Evolutionary conservation across 2,888 invertebrate genomes (phyloP).

Genomic region (Torymus aiolomorphi): DNA sequence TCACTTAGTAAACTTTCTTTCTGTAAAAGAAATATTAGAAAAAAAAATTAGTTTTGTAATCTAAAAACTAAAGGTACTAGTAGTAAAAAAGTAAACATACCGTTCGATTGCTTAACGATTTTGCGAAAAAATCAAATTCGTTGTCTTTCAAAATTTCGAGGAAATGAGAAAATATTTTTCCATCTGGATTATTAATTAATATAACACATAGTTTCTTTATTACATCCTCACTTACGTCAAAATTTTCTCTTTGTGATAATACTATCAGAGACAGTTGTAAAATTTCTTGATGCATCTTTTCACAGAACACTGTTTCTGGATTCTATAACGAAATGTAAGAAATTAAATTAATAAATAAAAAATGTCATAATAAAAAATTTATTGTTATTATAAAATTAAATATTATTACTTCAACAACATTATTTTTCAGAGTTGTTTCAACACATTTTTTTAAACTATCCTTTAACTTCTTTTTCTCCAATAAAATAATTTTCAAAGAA

Average conservation of each 20-base stretch:
- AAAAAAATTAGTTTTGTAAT: conserved; percentile 7
- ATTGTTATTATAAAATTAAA: neutral
- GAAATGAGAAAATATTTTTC: conserved; percentile 61
- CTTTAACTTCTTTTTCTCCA: conserved; percentile 59
- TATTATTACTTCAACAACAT: conserved; percentile 60
- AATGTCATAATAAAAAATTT: neutral
- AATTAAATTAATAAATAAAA: conserved; percentile 27
- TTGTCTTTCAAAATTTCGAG: conserved; percentile 62
- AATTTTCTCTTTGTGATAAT: conserved; percentile 61
- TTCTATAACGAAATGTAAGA: conserved; percentile 55
- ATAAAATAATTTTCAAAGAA: conserved; percentile 61
- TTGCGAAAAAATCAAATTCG: conserved; percentile 62
- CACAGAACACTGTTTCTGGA: conserved; percentile 37
- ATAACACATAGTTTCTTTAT: conserved; percentile 62
- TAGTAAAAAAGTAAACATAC: conserved; percentile 55
- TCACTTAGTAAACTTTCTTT: conserved; percentile 56
- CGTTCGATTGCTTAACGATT: conserved; percentile 59
- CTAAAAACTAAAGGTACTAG: neutral
- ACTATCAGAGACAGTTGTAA: conserved; percentile 62
- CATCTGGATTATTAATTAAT: conserved; percentile 62
- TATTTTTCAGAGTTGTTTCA: conserved; percentile 59
- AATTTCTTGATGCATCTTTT: conserved; percentile 60
- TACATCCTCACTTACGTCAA: conserved; percentile 59
- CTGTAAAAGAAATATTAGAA: conserved; percentile 57
- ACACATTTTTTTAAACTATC: conserved; percentile 59